Base-by-base conservation (phyloP, 2,797 vertebrate genomes). In the Helicolenus hilgendorfi region DNA sequence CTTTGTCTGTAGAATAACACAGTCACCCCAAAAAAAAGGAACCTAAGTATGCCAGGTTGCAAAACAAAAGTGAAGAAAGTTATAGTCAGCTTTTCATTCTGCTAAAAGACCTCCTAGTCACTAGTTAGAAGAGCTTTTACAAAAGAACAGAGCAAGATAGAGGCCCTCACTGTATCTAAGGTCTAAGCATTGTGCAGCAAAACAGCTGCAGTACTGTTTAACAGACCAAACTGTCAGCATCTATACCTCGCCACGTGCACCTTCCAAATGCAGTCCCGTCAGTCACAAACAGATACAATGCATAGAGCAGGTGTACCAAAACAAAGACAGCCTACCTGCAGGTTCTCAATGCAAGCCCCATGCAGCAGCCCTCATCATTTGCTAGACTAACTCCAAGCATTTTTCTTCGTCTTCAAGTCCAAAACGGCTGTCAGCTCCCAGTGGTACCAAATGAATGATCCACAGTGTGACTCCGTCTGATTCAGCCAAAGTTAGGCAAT, bases 241-340 rank as follows among this genome's bases (percentile, higher is more conserved):
- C 64, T 76, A 41, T 73, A 62, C 53, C 53, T 85, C 67, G 60
- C 70, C 55, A 72, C 18, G 7, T 83, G 67, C 78, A 53, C 24
- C 11, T 24, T 73, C 22, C 22, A 72, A 78, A 91, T 69, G 64
- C 63, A 78, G 63, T 58, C 64, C 38, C 20, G 45, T 81, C 73
- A 31, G 29, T 59, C 49, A 45, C 11, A 27, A 65, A 55, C 59
- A 35, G 2, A 56, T 27, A 67, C 14, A 65, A 62, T 56, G 18
- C 60, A 45, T 5, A 20, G 4, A 68, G 31, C n/a, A 78, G 27
- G 18, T 31, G 35, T 38, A 72, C 56, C 64, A 27, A 53, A 72
- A 77, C n/a, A 73, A 89, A 65, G 29, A 35, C 15, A 5, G 20
- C 88, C 65, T 90, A 96, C 96, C 92, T 92, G 86, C 87, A 92